A percentile compares a stretch with the other conserved stretches of the same genome.
phyloP scores from a whole-genome alignment of 2,797 vertebrate genomes.

The Eupleurogrammus muticus region DNA sequence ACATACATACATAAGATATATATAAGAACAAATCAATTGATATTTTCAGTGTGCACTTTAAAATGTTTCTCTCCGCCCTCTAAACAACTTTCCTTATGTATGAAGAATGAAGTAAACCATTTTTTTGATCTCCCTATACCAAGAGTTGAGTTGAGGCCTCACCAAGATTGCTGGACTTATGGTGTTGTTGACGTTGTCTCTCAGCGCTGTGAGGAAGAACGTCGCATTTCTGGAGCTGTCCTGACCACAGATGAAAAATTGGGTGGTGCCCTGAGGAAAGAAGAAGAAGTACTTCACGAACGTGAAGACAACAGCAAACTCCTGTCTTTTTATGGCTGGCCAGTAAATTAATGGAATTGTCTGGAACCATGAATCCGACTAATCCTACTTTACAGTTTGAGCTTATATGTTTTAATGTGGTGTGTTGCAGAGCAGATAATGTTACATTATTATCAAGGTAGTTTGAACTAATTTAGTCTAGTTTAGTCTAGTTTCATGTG shows the following conservation, averaged over 20 bases:
- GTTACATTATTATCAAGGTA: too few relatives aligned
- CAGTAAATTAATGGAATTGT: background rate
- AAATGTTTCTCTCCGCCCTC: background rate
- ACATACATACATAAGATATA: too few relatives aligned
- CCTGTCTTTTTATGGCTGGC: background rate
- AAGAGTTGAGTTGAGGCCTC: slow-evolving; percentile 10
- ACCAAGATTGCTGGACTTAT: accelerated
- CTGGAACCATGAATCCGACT: too few relatives aligned
- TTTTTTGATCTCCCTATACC: background rate
- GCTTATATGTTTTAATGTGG: too few relatives aligned
- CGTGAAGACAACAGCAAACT: background rate
- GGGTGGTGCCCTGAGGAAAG: slow-evolving; percentile 35
- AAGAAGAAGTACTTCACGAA: background rate
- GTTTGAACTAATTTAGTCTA: too few relatives aligned
- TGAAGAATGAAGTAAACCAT: background rate
- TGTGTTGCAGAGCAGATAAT: background rate
- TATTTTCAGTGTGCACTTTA: too few relatives aligned
- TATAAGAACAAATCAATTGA: too few relatives aligned
- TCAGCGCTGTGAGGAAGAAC: background rate
- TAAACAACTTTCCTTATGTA: background rate
- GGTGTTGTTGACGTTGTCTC: background rate
- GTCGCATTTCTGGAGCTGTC: background rate
- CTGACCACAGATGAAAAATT: slow-evolving; percentile 51
- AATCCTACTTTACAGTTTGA: background rate
- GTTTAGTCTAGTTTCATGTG: too few relatives aligned